Evolutionary conservation across 2,113 vertebrate species (phyloP), one percentile per base, ranked within the genome.

Genomic region (Rostratula benghalensis): DNA sequence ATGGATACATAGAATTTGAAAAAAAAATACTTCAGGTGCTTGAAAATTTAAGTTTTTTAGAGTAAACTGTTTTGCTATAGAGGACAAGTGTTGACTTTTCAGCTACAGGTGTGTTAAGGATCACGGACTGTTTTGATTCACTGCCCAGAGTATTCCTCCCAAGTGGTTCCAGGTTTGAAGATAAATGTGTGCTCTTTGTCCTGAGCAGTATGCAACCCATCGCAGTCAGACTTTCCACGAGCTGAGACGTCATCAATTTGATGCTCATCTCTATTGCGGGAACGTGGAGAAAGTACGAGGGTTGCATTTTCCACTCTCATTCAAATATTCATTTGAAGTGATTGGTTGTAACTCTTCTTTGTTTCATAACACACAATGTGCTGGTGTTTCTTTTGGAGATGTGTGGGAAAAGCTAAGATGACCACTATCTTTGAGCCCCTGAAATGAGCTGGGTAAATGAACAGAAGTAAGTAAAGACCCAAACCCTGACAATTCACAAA

Each of bases 61-160:
- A 68, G 65, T 48, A 85, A 89, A 50, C 30, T 25, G 37, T 85
- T 96, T 50, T 65, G 77, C 83, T 89, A n/a, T 57, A 24, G 59
- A 39, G 69, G 53, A 39, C 33, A 75, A 81, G 75, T 78, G 27
- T 90, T 92, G 71, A 89, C 76, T 95, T 97, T 97, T 97, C 79
- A 84, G 18, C 95, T 76, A 63, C 24, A 87, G 43, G 51, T 91
- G 87, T 95, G 73, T 91, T 89, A 96, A 78, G 73, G 92, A 93
- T 92, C 64, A 70, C 41, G 84, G 79, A 48, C 67, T 85, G 77
- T 83, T 97, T 93, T 90, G 80, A 64, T 94, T 97, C 71, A 56
- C 70, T 95, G 89, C 95, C 89, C 59, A 84, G 84, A n/a, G 77
- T 87, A 56, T 65, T 59, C 53, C 86, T 93, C 77, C 91, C 89